Conservation (phyloP, 2,797 vertebrate species). For the Gymnothorax javanicus region DNA sequence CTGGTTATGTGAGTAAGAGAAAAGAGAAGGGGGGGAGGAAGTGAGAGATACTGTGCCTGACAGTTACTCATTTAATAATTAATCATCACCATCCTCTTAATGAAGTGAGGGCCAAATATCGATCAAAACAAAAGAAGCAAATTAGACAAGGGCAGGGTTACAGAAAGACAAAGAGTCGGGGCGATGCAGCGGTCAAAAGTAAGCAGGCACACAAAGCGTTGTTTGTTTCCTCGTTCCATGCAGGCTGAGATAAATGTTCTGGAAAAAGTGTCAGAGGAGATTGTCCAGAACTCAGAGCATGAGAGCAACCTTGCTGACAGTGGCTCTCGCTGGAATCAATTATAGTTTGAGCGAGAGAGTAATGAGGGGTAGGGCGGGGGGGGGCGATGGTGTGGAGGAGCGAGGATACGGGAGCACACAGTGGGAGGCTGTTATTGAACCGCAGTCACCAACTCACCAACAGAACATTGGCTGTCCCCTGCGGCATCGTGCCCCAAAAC, state of each 20-base stretch:
- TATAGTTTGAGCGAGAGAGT: background rate
- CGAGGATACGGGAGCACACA: background rate
- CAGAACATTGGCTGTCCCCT: background rate
- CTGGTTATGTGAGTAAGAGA: constrained; percentile 6
- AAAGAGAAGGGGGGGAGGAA: background rate
- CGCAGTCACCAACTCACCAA: background rate
- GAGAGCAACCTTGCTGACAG: background rate
- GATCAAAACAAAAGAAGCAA: constrained; percentile 7
- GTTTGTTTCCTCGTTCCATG: background rate
- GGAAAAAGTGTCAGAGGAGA: background rate
- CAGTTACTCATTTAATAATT: constrained; percentile 18
- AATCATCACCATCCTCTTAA: constrained; percentile 14
- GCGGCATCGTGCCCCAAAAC: background rate
- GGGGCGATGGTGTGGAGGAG: background rate
- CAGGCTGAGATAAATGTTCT: background rate
- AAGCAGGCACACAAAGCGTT: background rate
- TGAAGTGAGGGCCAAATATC: background rate
- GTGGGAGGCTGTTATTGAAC: constrained; percentile 1
- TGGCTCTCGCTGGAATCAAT: background rate
- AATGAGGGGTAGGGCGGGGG: background rate
- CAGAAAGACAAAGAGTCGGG: background rate
- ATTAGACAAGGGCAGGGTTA: background rate
- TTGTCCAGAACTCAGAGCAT: background rate
- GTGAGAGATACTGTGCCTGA: background rate
- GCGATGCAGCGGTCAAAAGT: background rate